phyloP scores from a whole-genome alignment of 2,888 invertebrate genomes.

The Troilus luridus region DNA sequence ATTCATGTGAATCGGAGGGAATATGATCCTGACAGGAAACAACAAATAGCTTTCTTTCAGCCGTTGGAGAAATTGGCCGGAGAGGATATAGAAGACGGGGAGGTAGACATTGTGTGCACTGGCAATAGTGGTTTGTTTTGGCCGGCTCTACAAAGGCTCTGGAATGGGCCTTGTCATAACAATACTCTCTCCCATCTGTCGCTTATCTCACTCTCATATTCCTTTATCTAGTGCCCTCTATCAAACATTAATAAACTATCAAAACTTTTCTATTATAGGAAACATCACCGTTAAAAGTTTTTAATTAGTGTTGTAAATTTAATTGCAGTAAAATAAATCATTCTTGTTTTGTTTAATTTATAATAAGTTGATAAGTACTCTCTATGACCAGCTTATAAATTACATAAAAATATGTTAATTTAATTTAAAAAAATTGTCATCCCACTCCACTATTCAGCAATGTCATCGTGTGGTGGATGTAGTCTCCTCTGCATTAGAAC shows the following conservation, averaged over 20 bases:
- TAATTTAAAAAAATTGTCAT: no score
- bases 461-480: no score
- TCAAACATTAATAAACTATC: not conserved
- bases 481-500: no score
- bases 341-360: no score
- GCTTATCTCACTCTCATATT: not conserved
- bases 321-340: no score
- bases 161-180: not conserved
- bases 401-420: no score
- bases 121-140: conserved; percentile 2
- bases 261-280: no score
- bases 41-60: not conserved
- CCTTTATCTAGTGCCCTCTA: not conserved
- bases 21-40: not conserved
- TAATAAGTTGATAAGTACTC: no score
- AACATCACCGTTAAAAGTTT: no score
- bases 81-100: not conserved
- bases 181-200: not conserved
- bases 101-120: not conserved
- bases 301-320: no score
- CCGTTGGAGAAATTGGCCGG: not conserved
- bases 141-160: not conserved
- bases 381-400: no score
- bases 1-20: not conserved
- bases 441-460: no score